phyloP scores from a whole-genome alignment of 1,140 invertebrate genomes.

The Pteromalus puparum region DNA sequence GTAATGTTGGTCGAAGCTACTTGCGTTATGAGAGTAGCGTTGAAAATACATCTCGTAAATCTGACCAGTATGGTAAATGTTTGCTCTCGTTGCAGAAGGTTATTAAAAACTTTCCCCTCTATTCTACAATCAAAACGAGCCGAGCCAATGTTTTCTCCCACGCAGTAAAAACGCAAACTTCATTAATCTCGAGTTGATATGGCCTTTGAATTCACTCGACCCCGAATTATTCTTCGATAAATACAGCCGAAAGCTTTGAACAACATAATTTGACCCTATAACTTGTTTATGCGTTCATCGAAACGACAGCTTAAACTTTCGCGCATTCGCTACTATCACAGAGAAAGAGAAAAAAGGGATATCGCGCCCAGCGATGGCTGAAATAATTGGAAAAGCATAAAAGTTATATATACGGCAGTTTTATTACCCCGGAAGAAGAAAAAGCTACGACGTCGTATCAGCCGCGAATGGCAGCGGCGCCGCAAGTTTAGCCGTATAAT shows the following conservation, averaged over 20 bases:
- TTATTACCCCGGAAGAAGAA: conserved; percentile 15
- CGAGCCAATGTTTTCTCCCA: too few species aligned
- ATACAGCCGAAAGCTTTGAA: background rate
- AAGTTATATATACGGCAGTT: conserved; percentile 22
- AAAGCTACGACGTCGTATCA: background rate
- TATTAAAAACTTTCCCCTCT: too few species aligned
- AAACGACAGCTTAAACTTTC: background rate
- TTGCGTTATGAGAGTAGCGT: too few species aligned
- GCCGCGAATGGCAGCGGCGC: background rate
- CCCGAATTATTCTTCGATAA: too few species aligned
- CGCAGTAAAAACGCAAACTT: background rate
- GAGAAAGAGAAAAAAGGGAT: background rate
- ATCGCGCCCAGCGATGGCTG: background rate
- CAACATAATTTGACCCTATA: background rate
- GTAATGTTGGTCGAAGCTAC: too few species aligned
- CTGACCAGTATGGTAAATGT: too few species aligned
- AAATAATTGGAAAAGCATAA: conserved; percentile 37
- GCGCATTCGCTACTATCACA: background rate
- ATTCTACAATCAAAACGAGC: too few species aligned
- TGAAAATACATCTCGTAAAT: too few species aligned
- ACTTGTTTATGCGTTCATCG: background rate
- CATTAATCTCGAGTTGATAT: too few species aligned
- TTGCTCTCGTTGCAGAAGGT: too few species aligned
- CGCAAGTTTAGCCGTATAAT: conserved; percentile 26
- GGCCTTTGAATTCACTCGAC: too few species aligned